Evolutionary conservation across 2,113 vertebrate species (phyloP).

Genomic region (Papio anubis): DNA sequence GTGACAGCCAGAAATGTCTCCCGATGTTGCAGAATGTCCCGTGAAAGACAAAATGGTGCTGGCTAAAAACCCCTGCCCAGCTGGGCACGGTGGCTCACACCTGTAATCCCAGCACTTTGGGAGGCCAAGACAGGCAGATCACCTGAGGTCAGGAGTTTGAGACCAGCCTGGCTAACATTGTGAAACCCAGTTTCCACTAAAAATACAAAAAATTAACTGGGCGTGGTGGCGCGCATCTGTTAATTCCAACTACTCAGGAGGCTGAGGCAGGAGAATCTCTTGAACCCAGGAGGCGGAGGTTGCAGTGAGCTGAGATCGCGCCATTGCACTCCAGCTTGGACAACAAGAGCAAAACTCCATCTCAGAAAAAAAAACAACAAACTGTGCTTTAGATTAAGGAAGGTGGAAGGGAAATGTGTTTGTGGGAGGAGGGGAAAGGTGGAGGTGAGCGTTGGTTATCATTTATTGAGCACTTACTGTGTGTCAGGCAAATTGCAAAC

Average conservation of each 20-base stretch:
- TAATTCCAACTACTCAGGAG: not conserved
- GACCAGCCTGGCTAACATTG: not conserved
- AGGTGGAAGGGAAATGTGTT: not conserved
- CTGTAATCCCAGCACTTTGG: not conserved
- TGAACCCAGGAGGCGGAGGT: not conserved
- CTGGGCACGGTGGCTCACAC: no score
- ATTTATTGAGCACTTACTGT: not conserved
- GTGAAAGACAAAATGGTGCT: not conserved
- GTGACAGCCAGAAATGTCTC: not conserved
- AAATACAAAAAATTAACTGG: not conserved
- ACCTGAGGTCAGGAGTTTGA: not conserved
- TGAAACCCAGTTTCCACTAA: not conserved
- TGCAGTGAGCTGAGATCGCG: fast-evolving
- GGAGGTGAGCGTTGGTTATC: not conserved
- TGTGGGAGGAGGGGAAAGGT: fast-evolving
- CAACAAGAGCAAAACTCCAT: not conserved
- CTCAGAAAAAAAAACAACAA: not conserved
- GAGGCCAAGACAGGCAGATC: not conserved
- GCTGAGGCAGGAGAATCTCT: not conserved
- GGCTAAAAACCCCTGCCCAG: not conserved
- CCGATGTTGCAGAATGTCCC: not conserved
- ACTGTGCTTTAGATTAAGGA: not conserved
- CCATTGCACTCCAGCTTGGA: not conserved
- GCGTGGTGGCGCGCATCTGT: not conserved
- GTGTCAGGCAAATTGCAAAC: not conserved